phyloP scores from a whole-genome alignment of 1,140 invertebrate species.

The Aphelinus atriplicis region DNA sequence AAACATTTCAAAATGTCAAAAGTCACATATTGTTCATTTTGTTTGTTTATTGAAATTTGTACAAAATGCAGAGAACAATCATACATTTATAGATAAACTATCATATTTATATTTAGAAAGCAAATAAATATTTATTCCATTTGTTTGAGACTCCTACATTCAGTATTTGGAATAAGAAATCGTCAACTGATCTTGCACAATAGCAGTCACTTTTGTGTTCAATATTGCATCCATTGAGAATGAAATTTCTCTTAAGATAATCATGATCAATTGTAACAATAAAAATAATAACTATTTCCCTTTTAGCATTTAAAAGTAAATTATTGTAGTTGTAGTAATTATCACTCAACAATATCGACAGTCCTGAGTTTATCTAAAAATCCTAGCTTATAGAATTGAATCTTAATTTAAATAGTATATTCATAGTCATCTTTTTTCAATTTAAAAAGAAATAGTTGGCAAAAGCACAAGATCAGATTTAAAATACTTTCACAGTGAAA shows the following conservation, averaged over 20 bases:
- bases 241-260: constrained; percentile 23
- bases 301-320: constrained; percentile 20
- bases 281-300: constrained; percentile 26
- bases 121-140: constrained; percentile 27
- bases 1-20: too few relatives aligned
- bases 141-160: neutral
- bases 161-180: too few relatives aligned
- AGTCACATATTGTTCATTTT: neutral
- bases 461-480: constrained; percentile 22
- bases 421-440: constrained; percentile 13
- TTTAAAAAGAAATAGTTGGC: constrained; percentile 8
- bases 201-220: too few relatives aligned
- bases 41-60: constrained; percentile 38
- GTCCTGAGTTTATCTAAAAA: constrained; percentile 12
- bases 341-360: constrained; percentile 28
- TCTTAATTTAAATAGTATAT: constrained; percentile 1
- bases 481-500: neutral
- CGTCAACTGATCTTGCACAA: too few relatives aligned
- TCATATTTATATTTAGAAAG: constrained; percentile 33
- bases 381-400: neutral
- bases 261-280: constrained; percentile 28
- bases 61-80: constrained; percentile 36
- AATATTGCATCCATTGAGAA: constrained; percentile 31
- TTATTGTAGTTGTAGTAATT: constrained; percentile 15
- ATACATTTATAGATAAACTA: constrained; percentile 36